Base-by-base conservation (phyloP, 2,113 vertebrate species). In the Microtus ochrogaster region DNA sequence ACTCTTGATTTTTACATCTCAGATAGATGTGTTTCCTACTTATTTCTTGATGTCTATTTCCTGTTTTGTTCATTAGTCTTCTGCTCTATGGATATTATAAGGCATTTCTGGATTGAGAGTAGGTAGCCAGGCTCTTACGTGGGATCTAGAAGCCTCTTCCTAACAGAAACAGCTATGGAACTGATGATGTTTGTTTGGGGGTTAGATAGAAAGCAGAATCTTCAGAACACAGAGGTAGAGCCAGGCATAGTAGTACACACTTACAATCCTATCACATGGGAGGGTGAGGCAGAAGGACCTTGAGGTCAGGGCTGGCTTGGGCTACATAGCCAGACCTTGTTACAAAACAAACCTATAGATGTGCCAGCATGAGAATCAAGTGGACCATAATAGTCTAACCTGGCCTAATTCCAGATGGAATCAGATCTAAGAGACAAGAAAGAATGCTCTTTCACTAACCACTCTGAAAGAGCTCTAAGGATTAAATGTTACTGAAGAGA, bases 341-440 rank as follows among this genome's bases (percentile, higher is more conserved):
- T 55, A 58, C 13, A 41, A 39, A 58, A 39, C 68, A 88, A 41
- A 55, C 13, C 9, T 12, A 55, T 16, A 73, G 36, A 41, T 73
- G 36, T 88, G 36, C 16, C 36, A 36, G n/a, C 11, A 0, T 26
- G 13, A 47, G 86, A 11, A 30, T 81, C n/a, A 55, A 12, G 33
- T 81, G 22, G 39, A 22, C 22, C 12, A 11, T 30, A 52, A 13
- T 0, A 3, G 52, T 81, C 30, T 39, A 73, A 0, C 1, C 0
- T 90, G 58, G 26, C 4, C 0, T 90, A 76, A 44, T 0, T 14
- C 41, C 22, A 52, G 26, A 14, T 5, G 26, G 61, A 74, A 52
- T 89, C 7, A 5, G 13, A 39, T 55, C 17, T 8, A 16, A 63
- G 13, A 76, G 58, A 68, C 49, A 83, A 8, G 41, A 47, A 86